Evolutionary conservation across 1,140 invertebrate genomes (phyloP).

Genomic region (Tenebrio molitor): DNA sequence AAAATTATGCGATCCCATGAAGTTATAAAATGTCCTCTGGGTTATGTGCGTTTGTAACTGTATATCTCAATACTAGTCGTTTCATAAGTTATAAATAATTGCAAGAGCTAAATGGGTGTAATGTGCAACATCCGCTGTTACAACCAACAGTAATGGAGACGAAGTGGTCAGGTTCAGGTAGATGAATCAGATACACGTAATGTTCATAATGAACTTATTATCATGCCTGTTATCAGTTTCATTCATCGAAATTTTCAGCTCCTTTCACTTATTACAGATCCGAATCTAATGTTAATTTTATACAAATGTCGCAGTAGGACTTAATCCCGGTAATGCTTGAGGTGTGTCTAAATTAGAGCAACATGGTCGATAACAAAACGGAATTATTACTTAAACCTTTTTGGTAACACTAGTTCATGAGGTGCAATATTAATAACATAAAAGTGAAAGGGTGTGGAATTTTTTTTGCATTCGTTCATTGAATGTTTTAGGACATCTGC

Average conservation of each 20-base stretch:
- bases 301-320: constrained; percentile 28
- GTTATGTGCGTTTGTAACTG: neutral
- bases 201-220: neutral
- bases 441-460: too few species aligned
- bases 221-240: constrained; percentile 12
- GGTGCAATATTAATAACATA: too few species aligned
- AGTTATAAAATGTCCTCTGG: neutral
- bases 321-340: neutral
- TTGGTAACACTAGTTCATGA: too few species aligned
- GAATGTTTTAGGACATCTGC: too few species aligned
- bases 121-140: constrained; percentile 14
- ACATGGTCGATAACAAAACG: too few species aligned
- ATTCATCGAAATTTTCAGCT: constrained; percentile 24
- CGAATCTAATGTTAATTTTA: constrained; percentile 32
- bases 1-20: neutral
- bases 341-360: constrained; percentile 5
- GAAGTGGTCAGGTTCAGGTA: too few species aligned
- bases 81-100: neutral
- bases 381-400: too few species aligned
- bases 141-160: constrained; percentile 2
- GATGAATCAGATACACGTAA: neutral
- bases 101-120: neutral
- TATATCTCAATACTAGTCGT: constrained; percentile 8
- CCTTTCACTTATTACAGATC: constrained; percentile 29
- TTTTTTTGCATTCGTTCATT: too few species aligned